Percentiles rank a stretch among this genome's conserved stretches.
Conservation (phyloP, 2,113 vertebrate genomes). For the Hoplias malabaricus region DNA sequence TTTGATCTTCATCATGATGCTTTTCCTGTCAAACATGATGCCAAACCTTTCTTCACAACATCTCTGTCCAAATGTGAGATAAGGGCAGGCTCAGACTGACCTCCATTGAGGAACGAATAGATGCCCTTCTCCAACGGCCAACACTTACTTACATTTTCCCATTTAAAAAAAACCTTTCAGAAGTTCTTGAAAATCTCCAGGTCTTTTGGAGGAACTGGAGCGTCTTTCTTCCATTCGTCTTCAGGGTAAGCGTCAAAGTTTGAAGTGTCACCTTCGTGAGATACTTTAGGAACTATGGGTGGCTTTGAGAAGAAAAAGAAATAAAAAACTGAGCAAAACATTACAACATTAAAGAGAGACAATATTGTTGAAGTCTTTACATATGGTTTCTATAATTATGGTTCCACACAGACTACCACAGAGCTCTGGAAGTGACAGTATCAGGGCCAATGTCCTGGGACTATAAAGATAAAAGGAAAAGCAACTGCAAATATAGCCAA, state of each 20-base stretch:
- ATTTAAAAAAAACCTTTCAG: conserved; percentile 62
- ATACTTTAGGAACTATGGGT: conserved; percentile 89
- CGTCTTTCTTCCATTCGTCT: conserved; percentile 84
- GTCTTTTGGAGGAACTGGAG: conserved; percentile 81
- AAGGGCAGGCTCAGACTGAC: not conserved
- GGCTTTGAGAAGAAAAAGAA: conserved; percentile 72
- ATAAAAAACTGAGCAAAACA: not conserved
- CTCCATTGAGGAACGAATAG: not conserved
- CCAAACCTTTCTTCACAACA: not conserved
- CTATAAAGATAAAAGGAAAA: not conserved
- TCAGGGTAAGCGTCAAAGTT: conserved; percentile 97
- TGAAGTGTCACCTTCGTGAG: conserved; percentile 89
- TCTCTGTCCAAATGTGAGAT: conserved; percentile 8
- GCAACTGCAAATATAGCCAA: not conserved
- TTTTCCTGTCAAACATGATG: not conserved
- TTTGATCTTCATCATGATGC: not conserved
- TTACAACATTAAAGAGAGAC: not conserved
- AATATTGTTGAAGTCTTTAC: not conserved
- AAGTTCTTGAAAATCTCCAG: conserved; percentile 93
- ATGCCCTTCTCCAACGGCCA: not conserved
- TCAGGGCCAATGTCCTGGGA: not conserved
- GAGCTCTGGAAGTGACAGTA: not conserved
- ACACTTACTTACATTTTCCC: not conserved
- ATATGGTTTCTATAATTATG: not conserved
- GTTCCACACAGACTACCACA: not conserved